Conservation (phyloP, 2,797 vertebrate genomes). For the Parauchenoglanis punctatus region DNA sequence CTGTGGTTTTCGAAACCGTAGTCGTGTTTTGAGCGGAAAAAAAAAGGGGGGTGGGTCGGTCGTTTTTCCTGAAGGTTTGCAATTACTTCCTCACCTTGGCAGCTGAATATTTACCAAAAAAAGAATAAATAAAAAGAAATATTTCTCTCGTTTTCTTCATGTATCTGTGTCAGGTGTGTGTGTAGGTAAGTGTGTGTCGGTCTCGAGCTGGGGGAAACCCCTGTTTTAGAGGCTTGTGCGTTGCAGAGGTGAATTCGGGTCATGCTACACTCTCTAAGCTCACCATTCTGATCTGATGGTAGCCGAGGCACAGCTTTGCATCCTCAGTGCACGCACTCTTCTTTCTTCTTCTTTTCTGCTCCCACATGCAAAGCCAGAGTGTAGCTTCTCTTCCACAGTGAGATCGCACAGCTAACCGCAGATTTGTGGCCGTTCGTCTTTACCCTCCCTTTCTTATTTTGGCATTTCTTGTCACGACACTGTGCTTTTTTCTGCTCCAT, state of each 20-base stretch:
- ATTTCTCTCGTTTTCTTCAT: neutral
- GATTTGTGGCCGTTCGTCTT: constrained; percentile 45
- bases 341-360: neutral
- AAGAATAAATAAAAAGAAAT: neutral
- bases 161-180: neutral
- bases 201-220: constrained; percentile 18
- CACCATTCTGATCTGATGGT: neutral
- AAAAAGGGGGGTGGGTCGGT: neutral
- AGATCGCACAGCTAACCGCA: constrained; percentile 46
- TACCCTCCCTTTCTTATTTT: neutral
- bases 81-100: neutral
- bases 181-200: neutral
- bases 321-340: too few relatives aligned
- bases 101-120: too few relatives aligned
- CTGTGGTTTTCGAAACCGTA: neutral
- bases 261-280: neutral
- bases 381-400: constrained; percentile 23
- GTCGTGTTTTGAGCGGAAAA: neutral
- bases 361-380: neutral
- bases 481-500: neutral
- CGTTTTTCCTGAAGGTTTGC: neutral
- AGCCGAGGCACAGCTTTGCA: neutral
- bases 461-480: constrained; percentile 12
- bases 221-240: neutral
- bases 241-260: neutral